Base-by-base conservation (phyloP, 1,140 invertebrate genomes). In the Cepaea nemoralis region DNA sequence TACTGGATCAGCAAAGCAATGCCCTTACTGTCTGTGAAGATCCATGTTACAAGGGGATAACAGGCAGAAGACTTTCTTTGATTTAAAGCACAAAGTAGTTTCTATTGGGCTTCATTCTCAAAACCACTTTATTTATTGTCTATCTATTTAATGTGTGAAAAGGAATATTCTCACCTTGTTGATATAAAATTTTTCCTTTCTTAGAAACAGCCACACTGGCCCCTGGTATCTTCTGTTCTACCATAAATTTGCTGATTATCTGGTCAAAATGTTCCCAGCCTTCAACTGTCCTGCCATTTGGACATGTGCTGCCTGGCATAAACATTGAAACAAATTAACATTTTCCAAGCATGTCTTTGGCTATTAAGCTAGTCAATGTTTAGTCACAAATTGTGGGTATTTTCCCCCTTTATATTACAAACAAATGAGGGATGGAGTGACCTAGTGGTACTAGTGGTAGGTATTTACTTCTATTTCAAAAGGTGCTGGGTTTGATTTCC, bases 171-270 rank as follows among this genome's bases (percentile, higher is more conserved):
- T 69, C 6, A 70, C 77, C 63, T 48, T 79, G 77, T 31, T 67
- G 35, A 31, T 79, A 79, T 39, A 79, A 35, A 48, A 79, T 48
- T 31, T n/a, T 42, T 22, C 45, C 63, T 19, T 79, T n/a, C n/a
- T 63, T 69, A 16, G 63, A 67, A 35, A 79, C 33, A 35, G 77
- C 77, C 16, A 79, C 66, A 45, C 63, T 69, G 14, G 77, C 59
- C 45, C 77, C 77, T 67, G 77, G 77, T 27, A 79, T 33, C 5
- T 69, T 48, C 40, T 79, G 77, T 45, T 79, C 77, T 27, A 40
- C 27, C 33, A 79, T 33, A 50, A 79, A 79, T 22, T 40, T 67
- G 24, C 27, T n/a, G 12, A 79, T 70, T n/a, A 79, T 70, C 12
- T 48, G 27, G 33, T 79, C 77, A 79, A 79, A 79, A 0, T 69